Base-by-base conservation (phyloP, 2,888 invertebrate genomes). In the Leucoptera coffeella region DNA sequence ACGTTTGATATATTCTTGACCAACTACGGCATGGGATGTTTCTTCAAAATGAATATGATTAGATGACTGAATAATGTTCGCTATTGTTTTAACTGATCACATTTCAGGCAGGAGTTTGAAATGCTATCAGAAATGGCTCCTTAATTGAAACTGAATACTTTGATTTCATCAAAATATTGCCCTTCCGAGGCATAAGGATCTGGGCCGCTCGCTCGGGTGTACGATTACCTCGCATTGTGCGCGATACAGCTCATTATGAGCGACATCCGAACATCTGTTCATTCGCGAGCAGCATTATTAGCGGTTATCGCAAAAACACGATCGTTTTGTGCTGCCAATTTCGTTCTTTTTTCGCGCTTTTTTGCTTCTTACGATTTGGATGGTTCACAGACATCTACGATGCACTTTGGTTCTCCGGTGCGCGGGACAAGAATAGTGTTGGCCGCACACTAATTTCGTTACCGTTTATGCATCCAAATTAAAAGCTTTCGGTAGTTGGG, bases 181-280 rank as follows among this genome's bases (percentile, higher is more conserved):
- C 13, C 32, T 35, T 34, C 25, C 23, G 26, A 15, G 29, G 23
- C 32, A 26, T 32, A 32, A 35, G 29, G 30, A 34, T 33, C 31
- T 48, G 51, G 42, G 46, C 49, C 58, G 58, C 62, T 62, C 62
- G 64, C 65, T 57, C 55, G 64, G n/a, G 69, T 69, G 65, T 69
- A 64, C 51, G 59, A 65, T 69, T 62, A 59, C 69, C 53, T 57
- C 55, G 54, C 60, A 62, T 69, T 69, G 64, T 65, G 46, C 53
- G 47, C 65, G 69, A 69, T 65, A 64, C 47, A 56, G 53, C 69
- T 69, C 65, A 69, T 69, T 65, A 69, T 69, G 50, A 58, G 53
- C 48, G 58, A 53, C 48, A 43, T 47, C 58, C 50, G 57, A 61
- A 64, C 62, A 69, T 65, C 65, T 69, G 69, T 56, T 53, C 57